Conservation (phyloP, 2,888 invertebrate species). For the Actias luna region DNA sequence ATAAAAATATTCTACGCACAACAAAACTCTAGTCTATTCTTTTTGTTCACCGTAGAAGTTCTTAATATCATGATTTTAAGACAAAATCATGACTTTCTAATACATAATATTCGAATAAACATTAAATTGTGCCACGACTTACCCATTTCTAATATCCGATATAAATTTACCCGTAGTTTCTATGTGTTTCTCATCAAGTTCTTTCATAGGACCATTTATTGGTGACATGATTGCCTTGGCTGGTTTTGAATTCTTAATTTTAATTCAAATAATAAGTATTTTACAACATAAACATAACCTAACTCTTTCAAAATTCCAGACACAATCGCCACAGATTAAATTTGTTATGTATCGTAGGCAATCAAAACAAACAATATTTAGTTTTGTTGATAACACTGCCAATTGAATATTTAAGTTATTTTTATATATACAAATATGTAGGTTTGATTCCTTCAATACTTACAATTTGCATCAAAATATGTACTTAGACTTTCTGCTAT, state of each 20-base stretch:
- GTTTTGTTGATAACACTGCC: too few species aligned
- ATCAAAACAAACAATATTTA: too few species aligned
- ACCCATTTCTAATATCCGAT: constrained; percentile 44
- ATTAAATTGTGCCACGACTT: constrained; percentile 25
- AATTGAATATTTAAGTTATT: too few species aligned
- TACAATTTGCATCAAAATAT: too few species aligned
- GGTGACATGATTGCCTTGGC: constrained; percentile 14
- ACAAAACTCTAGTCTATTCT: background rate
- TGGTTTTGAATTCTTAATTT: background rate
- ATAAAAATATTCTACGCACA: background rate
- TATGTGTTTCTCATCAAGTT: constrained; percentile 23
- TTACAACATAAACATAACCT: constrained; percentile 16
- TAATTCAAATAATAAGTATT: constrained; percentile 5
- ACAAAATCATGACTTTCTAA: background rate
- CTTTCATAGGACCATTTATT: constrained; percentile 12
- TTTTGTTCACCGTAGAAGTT: background rate
- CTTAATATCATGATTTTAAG: background rate
- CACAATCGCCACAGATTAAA: too few species aligned
- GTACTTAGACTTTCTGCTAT: too few species aligned
- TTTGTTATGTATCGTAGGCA: too few species aligned
- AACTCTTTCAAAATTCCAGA: background rate
- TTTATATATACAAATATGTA: too few species aligned
- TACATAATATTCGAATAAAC: background rate
- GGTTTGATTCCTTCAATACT: too few species aligned
- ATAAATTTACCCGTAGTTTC: constrained; percentile 26